A percentile compares a stretch with the other conserved stretches of the same genome.
phyloP scores from a whole-genome alignment of 2,888 invertebrate species.

The Ctenicera cuprea region DNA sequence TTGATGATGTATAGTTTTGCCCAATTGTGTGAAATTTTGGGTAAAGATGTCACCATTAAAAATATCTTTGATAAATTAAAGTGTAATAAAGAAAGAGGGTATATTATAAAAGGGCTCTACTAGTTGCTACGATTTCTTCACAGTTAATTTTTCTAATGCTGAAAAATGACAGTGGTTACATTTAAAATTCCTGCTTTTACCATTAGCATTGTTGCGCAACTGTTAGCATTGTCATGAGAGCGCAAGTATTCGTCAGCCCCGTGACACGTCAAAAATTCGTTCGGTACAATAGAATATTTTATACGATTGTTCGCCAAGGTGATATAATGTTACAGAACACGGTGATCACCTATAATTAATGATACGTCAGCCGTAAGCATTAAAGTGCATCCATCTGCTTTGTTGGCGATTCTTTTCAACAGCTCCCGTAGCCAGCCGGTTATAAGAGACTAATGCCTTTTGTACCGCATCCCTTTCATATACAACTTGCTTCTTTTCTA shows the following conservation, averaged over 20 bases:
- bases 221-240: constrained; percentile 49
- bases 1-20: too few species aligned
- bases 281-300: constrained; percentile 65
- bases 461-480: constrained; percentile 66
- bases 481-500: constrained; percentile 65
- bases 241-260: constrained; percentile 46
- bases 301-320: constrained; percentile 65
- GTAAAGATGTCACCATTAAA: too few species aligned
- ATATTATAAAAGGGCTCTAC: not conserved
- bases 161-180: constrained; percentile 40
- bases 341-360: constrained; percentile 71
- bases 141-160: constrained; percentile 39
- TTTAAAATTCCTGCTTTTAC: constrained; percentile 32
- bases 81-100: not conserved
- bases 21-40: too few species aligned
- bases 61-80: not conserved
- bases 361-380: constrained; percentile 70
- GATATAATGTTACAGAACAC: constrained; percentile 67
- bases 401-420: constrained; percentile 68
- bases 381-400: constrained; percentile 70
- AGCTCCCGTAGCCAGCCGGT: constrained; percentile 60
- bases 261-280: constrained; percentile 60
- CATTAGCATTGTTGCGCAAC: constrained; percentile 41
- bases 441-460: constrained; percentile 68
- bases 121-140: not conserved